phyloP scores from a whole-genome alignment of 1,140 invertebrate genomes.

The Epicauta chinensis region DNA sequence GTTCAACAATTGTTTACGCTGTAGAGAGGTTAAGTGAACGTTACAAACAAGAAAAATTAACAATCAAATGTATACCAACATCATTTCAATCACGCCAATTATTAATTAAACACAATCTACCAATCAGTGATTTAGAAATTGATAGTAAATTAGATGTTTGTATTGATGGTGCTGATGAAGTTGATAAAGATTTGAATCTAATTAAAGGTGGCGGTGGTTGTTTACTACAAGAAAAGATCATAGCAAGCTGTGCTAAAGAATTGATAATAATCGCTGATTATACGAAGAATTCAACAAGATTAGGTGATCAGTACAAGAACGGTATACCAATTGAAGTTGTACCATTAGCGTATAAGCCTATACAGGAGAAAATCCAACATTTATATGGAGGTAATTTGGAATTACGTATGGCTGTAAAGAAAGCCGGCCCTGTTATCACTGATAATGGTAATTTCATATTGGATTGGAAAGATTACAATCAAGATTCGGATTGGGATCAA shows the following conservation, averaged over 20 bases:
- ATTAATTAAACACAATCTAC: slow-evolving; percentile 68
- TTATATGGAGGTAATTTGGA: slow-evolving; percentile 66
- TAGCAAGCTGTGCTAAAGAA: slow-evolving; percentile 78
- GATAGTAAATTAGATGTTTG: slow-evolving; percentile 78
- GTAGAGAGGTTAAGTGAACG: slow-evolving; percentile 78
- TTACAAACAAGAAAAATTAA: slow-evolving; percentile 67
- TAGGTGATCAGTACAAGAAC: slow-evolving; percentile 89
- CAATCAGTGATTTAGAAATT: slow-evolving; percentile 76
- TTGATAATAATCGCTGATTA: slow-evolving; percentile 89
- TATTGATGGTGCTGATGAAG: slow-evolving; percentile 97
- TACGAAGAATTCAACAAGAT: slow-evolving; percentile 75
- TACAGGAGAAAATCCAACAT: slow-evolving; percentile 68
- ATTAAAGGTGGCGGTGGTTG: slow-evolving; percentile 98
- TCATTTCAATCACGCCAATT: slow-evolving; percentile 86
- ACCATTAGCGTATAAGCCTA: slow-evolving; percentile 79
- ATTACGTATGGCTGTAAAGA: slow-evolving; percentile 75
- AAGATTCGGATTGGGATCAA: slow-evolving; percentile 65
- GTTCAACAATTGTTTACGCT: slow-evolving; percentile 90
- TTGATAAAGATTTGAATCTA: slow-evolving; percentile 73
- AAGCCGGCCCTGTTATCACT: slow-evolving; percentile 93
- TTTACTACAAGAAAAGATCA: slow-evolving; percentile 92
- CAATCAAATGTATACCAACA: slow-evolving; percentile 82
- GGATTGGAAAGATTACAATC: slow-evolving; percentile 82
- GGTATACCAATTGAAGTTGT: slow-evolving; percentile 95
- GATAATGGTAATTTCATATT: slow-evolving; percentile 98